Evolutionary conservation across 2,888 invertebrate genomes (phyloP).

Genomic region (Megalurothrips usitatus): DNA sequence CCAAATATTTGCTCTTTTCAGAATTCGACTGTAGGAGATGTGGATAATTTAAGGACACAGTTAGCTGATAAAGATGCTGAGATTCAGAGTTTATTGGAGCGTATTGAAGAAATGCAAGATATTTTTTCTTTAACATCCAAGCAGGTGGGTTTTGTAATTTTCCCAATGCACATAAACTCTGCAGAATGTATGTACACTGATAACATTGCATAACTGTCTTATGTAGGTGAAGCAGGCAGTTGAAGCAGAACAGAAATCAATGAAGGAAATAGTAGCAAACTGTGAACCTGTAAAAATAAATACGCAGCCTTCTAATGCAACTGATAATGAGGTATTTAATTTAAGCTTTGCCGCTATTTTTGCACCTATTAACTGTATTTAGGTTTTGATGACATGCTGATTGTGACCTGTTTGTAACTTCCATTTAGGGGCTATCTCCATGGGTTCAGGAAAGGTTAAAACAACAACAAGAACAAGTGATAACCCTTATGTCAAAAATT

Average conservation of each 20-base stretch:
- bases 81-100: constrained; percentile 9
- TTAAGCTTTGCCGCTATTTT: not conserved
- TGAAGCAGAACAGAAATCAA: not conserved
- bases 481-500: not conserved
- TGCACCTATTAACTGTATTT: not conserved
- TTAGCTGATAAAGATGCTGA: constrained; percentile 27
- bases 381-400: not conserved
- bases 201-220: not conserved
- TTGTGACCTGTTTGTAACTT: not conserved
- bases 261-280: not conserved
- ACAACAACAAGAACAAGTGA: constrained; percentile 8
- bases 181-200: not conserved
- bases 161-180: not conserved
- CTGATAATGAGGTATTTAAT: not conserved
- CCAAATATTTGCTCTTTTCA: not conserved
- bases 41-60: constrained; percentile 4
- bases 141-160: not conserved
- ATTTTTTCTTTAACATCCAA: constrained; percentile 29
- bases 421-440: not conserved
- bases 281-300: not conserved
- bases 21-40: not conserved
- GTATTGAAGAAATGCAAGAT: constrained; percentile 28
- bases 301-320: not conserved
- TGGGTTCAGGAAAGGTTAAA: constrained; percentile 17
- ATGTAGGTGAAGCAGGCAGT: not conserved